Evolutionary conservation across 1,140 invertebrate genomes (phyloP).

Genomic region (Pachypeltis micranthus): DNA sequence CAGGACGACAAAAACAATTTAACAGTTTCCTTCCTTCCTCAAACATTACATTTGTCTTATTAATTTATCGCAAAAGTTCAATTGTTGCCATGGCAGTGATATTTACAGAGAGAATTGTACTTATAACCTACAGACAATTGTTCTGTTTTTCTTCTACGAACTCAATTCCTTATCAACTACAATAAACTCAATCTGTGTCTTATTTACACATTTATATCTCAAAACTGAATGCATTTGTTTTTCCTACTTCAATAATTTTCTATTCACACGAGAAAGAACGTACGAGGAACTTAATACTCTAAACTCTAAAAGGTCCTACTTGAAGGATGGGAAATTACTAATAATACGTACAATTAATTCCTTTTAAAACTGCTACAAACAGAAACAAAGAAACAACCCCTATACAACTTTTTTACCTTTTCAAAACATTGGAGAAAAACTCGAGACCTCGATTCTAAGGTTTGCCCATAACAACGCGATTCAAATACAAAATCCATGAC

Average conservation of each 20-base stretch:
- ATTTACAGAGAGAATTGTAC: neutral
- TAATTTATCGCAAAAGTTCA: neutral
- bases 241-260: too few relatives aligned
- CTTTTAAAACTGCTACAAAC: too few relatives aligned
- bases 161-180: neutral
- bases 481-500: neutral
- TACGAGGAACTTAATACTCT: neutral
- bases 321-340: too few relatives aligned
- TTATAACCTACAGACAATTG: neutral
- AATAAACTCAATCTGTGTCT: neutral
- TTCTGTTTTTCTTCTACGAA: neutral
- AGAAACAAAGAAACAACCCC: too few relatives aligned
- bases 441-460: too few relatives aligned
- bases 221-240: too few relatives aligned
- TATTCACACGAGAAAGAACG: neutral
- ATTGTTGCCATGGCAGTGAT: constrained; percentile 3
- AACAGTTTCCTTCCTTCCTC: neutral
- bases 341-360: neutral
- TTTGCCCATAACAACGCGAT: too few relatives aligned
- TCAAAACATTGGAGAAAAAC: too few relatives aligned
- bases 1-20: neutral
- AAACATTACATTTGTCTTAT: neutral
- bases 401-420: too few relatives aligned
- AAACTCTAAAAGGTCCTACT: neutral
- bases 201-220: neutral